A percentile compares a stretch with the other conserved stretches of the same genome.
These are phyloP conservation scores for Trachelus tabidus DNA, from an alignment of 2,888 invertebrate species.

Conservation along the genomic window DNA sequence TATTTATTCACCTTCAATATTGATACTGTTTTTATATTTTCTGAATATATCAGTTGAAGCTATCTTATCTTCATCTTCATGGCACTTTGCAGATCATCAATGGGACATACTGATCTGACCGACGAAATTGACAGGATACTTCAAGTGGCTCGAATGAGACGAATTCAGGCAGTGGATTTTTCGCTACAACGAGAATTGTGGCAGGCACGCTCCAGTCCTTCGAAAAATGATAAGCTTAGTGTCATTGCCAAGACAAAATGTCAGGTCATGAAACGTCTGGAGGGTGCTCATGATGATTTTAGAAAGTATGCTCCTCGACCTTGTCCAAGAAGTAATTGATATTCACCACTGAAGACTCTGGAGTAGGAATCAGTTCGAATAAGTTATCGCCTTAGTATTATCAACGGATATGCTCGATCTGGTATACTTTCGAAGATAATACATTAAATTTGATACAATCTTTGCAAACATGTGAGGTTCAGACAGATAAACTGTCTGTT, in stretches of 20 bases:
- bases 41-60: not conserved
- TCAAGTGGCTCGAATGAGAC: not conserved
- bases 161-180: not conserved
- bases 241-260: not conserved
- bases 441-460: not conserved
- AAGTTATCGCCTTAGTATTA: not conserved
- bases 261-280: not conserved
- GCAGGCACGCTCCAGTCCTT: not conserved
- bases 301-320: not conserved
- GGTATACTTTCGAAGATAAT: not conserved
- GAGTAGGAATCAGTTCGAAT: not conserved
- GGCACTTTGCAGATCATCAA: not conserved
- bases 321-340: not conserved
- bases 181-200: not conserved
- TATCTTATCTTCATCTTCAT: not conserved
- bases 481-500: not conserved
- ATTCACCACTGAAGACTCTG: not conserved
- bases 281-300: not conserved
- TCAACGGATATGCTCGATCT: not conserved
- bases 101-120: not conserved
- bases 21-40: not conserved
- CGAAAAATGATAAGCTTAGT: not conserved
- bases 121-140: not conserved
- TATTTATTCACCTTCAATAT: no score
- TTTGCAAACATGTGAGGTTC: not conserved